Percentiles rank a stretch among this genome's conserved stretches.
Conservation (phyloP, 2,113 vertebrate genomes). For the Felis catus region F.catus_Fca126_mat1.0 CM031416.1:142442501-142443000, state of each 20-base stretch:
- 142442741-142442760: no score
- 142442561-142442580: not conserved
- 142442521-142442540: not conserved
- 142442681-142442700: not conserved
- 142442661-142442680: not conserved
- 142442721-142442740: no score
- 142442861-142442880: not conserved
- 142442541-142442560: not conserved
- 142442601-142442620: not conserved
- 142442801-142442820: no score
- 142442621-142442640: not conserved
- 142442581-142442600: not conserved
- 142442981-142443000: not conserved
- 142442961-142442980: not conserved
- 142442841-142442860: not conserved
- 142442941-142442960: not conserved
- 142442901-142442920: not conserved
- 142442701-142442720: no score
- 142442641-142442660: not conserved
- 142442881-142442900: not conserved
- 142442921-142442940: not conserved
- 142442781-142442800: no score
- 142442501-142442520: not conserved
- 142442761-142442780: no score
- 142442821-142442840: no score